Conservation (phyloP, 2,113 vertebrate species). For the Nanorana parkeri region DNA sequence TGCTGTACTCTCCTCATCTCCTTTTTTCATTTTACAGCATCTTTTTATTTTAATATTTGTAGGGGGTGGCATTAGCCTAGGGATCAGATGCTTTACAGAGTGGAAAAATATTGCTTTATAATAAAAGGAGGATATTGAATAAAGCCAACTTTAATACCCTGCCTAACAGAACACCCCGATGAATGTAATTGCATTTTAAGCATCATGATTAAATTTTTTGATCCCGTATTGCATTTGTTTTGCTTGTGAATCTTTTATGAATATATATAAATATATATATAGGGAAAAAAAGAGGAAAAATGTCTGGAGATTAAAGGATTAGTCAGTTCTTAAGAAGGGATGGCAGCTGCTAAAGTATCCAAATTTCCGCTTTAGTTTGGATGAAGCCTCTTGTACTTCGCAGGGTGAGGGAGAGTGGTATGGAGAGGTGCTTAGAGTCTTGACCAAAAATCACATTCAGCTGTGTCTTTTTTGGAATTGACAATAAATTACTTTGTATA, state of each 20-base stretch:
- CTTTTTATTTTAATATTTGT: constrained; percentile 60
- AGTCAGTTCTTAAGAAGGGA: constrained; percentile 76
- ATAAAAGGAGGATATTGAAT: constrained; percentile 82
- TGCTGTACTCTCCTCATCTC: neutral
- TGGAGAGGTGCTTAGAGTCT: neutral
- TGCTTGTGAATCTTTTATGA: constrained; percentile 78
- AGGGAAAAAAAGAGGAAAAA: constrained; percentile 57
- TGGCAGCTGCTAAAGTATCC: constrained; percentile 77
- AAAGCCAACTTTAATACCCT: constrained; percentile 77
- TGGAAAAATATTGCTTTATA: constrained; percentile 81
- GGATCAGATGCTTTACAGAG: constrained; percentile 80
- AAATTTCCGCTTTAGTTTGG: constrained; percentile 72
- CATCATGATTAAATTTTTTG: constrained; percentile 85
- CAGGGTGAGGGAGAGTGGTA: neutral
- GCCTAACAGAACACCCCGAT: constrained; percentile 79
- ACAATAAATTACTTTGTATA: neutral
- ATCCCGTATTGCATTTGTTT: constrained; percentile 84
- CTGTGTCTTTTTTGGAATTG: neutral
- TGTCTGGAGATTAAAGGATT: constrained; percentile 84
- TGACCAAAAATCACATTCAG: neutral
- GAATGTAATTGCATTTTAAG: constrained; percentile 86
- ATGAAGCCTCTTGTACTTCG: neutral
- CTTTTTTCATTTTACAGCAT: constrained; percentile 63
- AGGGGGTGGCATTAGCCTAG: constrained; percentile 73
- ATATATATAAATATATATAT: constrained; percentile 48